Percentiles rank a stretch among this genome's conserved stretches.
Evolutionary conservation across 35 echinoderm and acorn worm species (phyloP).

Genomic region (Eucidaris tribuloides): DNA sequence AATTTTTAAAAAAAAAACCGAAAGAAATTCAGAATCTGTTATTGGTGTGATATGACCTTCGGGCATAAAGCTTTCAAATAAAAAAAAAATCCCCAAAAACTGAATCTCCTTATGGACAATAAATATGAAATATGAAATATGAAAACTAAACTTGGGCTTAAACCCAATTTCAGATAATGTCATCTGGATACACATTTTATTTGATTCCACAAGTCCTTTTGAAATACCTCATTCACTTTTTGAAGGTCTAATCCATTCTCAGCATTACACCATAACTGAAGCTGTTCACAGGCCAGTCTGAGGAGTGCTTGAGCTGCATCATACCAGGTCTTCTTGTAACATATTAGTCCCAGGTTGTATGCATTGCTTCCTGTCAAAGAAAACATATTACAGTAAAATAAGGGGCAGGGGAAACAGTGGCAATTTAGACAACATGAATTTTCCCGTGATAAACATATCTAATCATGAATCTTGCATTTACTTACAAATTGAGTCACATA

Average conservation of each 20-base stretch:
- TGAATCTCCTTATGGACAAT: no score
- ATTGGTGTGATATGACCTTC: no score
- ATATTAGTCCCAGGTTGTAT: slow-evolving; percentile 76
- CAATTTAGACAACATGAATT: neutral
- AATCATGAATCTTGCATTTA: neutral
- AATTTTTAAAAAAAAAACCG: no score
- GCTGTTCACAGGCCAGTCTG: slow-evolving; percentile 55
- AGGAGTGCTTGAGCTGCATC: slow-evolving; percentile 22
- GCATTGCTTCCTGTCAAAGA: slow-evolving; percentile 64
- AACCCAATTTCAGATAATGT: no score
- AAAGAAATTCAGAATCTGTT: no score
- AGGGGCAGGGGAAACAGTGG: neutral
- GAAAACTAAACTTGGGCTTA: no score
- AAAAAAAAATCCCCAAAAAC: no score
- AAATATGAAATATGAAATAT: no score
- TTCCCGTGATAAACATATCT: neutral
- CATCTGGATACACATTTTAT: no score
- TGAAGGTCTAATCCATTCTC: slow-evolving; percentile 40
- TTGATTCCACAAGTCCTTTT: no score
- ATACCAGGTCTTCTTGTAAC: slow-evolving; percentile 79
- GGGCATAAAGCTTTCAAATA: no score
- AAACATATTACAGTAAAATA: neutral
- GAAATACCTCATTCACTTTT: slow-evolving; percentile 64
- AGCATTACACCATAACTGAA: slow-evolving; percentile 59
- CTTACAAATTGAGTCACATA: neutral